Evolutionary conservation across 2,797 vertebrate genomes (phyloP).

Genomic region (Neostethus bicornis): DNA sequence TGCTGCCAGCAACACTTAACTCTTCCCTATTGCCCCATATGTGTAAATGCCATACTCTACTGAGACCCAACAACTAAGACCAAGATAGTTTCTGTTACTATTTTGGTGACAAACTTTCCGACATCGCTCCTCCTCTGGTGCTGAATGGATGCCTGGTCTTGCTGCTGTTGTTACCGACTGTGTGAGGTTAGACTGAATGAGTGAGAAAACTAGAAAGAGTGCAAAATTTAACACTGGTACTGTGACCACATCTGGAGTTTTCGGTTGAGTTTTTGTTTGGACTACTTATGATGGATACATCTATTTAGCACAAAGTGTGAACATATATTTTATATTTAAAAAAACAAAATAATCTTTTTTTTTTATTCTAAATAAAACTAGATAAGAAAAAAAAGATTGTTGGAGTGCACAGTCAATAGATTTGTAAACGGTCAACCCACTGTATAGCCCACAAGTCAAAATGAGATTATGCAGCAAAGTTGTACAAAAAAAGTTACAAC

Average conservation of each 20-base stretch:
- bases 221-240: constrained; percentile 32
- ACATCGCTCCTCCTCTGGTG: constrained; percentile 27
- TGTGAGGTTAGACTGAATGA: constrained; percentile 30
- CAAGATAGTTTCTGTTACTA: constrained; percentile 32
- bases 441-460: constrained; percentile 55
- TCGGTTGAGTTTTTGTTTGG: constrained; percentile 42
- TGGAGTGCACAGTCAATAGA: constrained; percentile 51
- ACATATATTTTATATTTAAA: constrained; percentile 62
- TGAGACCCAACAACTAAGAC: constrained; percentile 32
- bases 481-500: constrained; percentile 7
- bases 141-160: constrained; percentile 38
- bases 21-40: constrained; percentile 31
- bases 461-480: constrained; percentile 45
- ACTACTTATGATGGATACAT: constrained; percentile 56
- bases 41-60: constrained; percentile 36
- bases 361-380: constrained; percentile 8
- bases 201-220: constrained; percentile 36
- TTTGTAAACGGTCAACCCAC: constrained; percentile 54
- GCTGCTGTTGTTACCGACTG: constrained; percentile 43
- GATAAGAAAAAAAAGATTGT: constrained; percentile 24
- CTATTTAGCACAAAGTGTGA: constrained; percentile 29
- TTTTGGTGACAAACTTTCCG: constrained; percentile 27
- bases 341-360: constrained; percentile 41
- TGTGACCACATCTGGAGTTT: constrained; percentile 26
- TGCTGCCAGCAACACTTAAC: constrained; percentile 90